phyloP scores from a whole-genome alignment of 1,140 invertebrate species.

The Drosophila punjabiensis region DNA sequence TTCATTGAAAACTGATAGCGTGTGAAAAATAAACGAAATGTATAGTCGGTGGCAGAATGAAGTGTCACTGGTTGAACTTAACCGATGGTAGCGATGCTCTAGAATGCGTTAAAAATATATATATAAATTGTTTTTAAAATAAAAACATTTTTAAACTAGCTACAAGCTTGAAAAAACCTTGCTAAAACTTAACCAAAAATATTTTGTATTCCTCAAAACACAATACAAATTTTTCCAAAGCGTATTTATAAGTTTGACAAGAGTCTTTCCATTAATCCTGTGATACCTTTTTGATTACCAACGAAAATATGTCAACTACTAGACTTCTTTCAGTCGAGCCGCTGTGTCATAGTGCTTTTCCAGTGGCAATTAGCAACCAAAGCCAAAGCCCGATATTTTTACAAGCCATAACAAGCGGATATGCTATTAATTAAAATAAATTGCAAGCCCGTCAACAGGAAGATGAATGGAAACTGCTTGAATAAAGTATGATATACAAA shows the following conservation, averaged over 20 bases:
- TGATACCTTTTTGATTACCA: slow-evolving; percentile 12
- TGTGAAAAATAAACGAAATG: slow-evolving; percentile 80
- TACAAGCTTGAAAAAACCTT: not conserved
- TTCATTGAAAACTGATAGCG: slow-evolving; percentile 82
- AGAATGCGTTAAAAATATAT: not conserved
- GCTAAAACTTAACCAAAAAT: not conserved
- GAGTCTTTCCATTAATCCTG: not conserved
- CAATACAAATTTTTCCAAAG: not conserved
- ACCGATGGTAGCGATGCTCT: slow-evolving; percentile 28
- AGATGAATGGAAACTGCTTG: slow-evolving; percentile 2
- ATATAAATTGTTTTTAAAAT: not conserved
- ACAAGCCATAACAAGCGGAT: slow-evolving; percentile 21
- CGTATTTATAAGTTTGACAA: not conserved
- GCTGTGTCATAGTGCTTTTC: slow-evolving; percentile 30
- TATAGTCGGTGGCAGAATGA: slow-evolving; percentile 58
- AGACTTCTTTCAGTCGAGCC: slow-evolving; percentile 27
- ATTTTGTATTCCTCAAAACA: not conserved
- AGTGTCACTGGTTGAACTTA: slow-evolving; percentile 46
- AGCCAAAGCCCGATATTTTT: slow-evolving; percentile 29
- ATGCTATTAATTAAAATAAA: slow-evolving; percentile 73
- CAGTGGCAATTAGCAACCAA: slow-evolving; percentile 68
- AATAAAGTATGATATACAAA: not conserved
- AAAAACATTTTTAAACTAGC: too few relatives aligned
- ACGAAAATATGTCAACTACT: slow-evolving; percentile 51
- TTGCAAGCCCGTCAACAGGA: slow-evolving; percentile 34